Conservation (phyloP, 2,113 vertebrate genomes). For the Indicator maculatus region DNA sequence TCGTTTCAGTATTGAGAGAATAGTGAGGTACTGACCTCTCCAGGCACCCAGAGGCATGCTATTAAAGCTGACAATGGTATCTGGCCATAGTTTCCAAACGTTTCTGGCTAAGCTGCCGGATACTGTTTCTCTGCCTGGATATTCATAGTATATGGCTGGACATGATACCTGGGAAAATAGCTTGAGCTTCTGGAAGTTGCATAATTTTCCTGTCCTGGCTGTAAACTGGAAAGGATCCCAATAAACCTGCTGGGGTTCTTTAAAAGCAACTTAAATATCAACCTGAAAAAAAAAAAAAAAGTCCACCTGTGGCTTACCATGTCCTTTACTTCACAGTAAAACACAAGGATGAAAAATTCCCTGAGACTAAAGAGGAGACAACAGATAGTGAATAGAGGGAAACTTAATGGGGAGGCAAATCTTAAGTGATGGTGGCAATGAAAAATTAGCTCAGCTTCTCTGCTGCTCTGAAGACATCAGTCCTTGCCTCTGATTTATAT, state of each 20-base stretch:
- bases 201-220: not conserved
- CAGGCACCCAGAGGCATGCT: accelerated
- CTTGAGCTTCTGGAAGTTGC: not conserved
- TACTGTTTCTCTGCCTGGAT: not conserved
- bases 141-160: not conserved
- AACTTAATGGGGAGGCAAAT: not conserved
- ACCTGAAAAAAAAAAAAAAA: not conserved
- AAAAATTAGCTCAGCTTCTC: not conserved
- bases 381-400: not conserved
- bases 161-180: not conserved
- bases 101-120: not conserved
- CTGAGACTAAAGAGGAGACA: slow-evolving; percentile 55
- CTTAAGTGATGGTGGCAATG: not conserved
- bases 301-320: not conserved
- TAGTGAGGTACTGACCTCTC: not conserved
- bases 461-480: not conserved
- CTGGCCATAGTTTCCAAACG: accelerated
- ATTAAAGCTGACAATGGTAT: not conserved
- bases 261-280: not conserved
- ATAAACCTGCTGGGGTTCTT: not conserved
- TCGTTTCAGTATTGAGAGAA: not conserved
- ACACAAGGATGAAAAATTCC: not conserved
- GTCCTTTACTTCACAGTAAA: slow-evolving; percentile 38
- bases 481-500: not conserved
- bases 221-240: not conserved